These are phyloP conservation scores for Caenorhabditis macrosperma DNA, from an alignment of 2,888 invertebrate genomes.

Conservation along the genomic window DNA sequence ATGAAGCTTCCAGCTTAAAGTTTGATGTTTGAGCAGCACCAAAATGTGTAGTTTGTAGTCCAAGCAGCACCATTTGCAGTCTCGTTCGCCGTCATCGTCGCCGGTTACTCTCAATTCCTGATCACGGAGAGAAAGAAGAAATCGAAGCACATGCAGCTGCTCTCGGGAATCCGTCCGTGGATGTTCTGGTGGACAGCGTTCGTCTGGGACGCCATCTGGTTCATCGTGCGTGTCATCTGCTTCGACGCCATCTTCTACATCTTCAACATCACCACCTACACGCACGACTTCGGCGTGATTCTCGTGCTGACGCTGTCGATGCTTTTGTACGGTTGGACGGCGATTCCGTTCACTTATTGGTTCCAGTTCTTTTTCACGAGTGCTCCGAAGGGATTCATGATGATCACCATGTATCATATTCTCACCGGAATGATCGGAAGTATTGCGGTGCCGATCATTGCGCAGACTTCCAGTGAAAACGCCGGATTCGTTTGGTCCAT, in stretches of 20 bases:
- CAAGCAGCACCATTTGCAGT: constrained; percentile 40
- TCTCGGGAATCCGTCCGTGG: constrained; percentile 73
- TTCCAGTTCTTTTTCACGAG: constrained; percentile 74
- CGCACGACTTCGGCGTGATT: constrained; percentile 56
- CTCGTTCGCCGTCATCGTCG: constrained; percentile 59
- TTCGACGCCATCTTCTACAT: constrained; percentile 70
- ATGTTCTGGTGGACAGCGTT: constrained; percentile 75
- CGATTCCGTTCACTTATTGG: constrained; percentile 74
- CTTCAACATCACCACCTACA: constrained; percentile 67
- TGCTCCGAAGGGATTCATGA: constrained; percentile 77
- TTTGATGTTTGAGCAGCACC: no score
- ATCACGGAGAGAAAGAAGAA: constrained; percentile 77
- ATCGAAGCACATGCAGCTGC: constrained; percentile 76
- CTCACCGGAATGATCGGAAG: constrained; percentile 75
- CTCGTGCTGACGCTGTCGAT: constrained; percentile 59
- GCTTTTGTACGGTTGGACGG: constrained; percentile 72
- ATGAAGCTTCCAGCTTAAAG: neutral
- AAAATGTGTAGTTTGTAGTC: no score
- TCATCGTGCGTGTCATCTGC: constrained; percentile 63
- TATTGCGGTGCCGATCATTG: constrained; percentile 76
- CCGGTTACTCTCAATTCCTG: constrained; percentile 72
- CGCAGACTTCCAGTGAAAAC: constrained; percentile 62
- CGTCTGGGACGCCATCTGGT: constrained; percentile 73
- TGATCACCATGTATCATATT: constrained; percentile 76
- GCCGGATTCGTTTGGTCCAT: constrained; percentile 57